phyloP scores from a whole-genome alignment of 2,888 invertebrate species.

The Macaria liturata region DNA sequence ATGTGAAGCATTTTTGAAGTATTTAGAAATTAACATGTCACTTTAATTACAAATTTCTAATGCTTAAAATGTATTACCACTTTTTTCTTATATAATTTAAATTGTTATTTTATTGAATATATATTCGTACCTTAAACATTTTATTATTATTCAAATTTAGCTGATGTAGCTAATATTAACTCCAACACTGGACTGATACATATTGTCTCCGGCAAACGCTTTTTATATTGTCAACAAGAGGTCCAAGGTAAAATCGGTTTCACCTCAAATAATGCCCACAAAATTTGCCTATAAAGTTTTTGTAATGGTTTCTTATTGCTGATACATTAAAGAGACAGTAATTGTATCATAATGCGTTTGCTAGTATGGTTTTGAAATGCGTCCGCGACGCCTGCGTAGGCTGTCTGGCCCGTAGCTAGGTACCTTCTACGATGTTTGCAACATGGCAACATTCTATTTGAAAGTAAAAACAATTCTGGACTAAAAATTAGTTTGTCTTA shows the following conservation, averaged over 20 bases:
- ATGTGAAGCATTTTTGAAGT: no score
- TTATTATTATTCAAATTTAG: conserved; percentile 12
- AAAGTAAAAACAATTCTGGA: no score
- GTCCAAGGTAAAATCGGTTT: conserved; percentile 38
- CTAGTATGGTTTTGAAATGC: conserved; percentile 22
- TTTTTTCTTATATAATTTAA: no score
- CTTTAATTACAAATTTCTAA: no score
- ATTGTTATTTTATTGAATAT: background rate
- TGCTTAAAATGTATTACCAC: no score
- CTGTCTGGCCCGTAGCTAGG: conserved; percentile 1
- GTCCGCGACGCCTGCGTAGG: conserved; percentile 6
- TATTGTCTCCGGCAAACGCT: conserved; percentile 31
- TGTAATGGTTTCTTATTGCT: conserved; percentile 32
- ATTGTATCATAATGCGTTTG: conserved; percentile 23
- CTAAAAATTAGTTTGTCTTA: no score
- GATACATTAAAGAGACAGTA: conserved; percentile 21
- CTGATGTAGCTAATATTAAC: conserved; percentile 22
- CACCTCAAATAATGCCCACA: conserved; percentile 36
- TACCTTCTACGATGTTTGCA: conserved; percentile 4
- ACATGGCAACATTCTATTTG: background rate
- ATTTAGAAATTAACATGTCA: no score
- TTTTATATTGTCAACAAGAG: conserved; percentile 42
- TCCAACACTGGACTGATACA: conserved; percentile 36
- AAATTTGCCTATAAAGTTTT: conserved; percentile 36
- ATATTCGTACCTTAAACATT: conserved; percentile 33